These are phyloP conservation scores for Tyto alba DNA, from an alignment of 2,113 vertebrate species.

Conservation along the genomic window DNA sequence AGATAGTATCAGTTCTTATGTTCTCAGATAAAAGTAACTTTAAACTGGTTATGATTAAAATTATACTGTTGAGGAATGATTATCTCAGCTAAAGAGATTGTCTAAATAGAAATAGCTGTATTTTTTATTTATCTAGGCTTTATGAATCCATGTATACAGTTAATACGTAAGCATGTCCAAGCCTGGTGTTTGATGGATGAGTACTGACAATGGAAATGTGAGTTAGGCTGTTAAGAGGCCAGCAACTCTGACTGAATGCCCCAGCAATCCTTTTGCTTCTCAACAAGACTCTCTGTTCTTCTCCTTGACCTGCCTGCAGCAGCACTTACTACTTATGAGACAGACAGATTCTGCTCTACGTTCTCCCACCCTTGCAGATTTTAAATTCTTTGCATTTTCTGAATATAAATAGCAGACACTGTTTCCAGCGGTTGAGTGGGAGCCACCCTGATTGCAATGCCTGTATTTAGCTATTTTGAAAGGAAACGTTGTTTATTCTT, in stretches of 20 bases:
- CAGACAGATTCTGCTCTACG: not conserved
- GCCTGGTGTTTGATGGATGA: not conserved
- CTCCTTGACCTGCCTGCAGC: not conserved
- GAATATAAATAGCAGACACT: not conserved
- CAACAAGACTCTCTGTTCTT: not conserved
- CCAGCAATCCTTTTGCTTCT: not conserved
- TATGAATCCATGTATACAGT: not conserved
- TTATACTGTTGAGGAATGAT: not conserved
- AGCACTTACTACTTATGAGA: not conserved
- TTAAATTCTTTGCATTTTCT: not conserved
- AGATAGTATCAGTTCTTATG: not conserved
- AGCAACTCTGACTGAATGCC: not conserved
- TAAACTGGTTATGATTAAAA: not conserved
- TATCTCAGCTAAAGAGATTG: not conserved
- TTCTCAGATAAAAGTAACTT: not conserved
- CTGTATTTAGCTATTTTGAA: not conserved
- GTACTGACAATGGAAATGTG: not conserved
- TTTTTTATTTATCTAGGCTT: not conserved
- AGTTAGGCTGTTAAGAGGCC: not conserved
- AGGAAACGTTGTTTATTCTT: not conserved
- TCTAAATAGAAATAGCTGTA: not conserved
- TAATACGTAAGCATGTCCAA: not conserved
- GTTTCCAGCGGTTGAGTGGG: not conserved
- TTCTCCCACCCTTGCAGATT: not conserved
- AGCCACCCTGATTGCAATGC: not conserved